A percentile compares a stretch with the other conserved stretches of the same genome.
phyloP scores from a whole-genome alignment of 2,888 invertebrate species.

The Xestia ashworthii region DNA sequence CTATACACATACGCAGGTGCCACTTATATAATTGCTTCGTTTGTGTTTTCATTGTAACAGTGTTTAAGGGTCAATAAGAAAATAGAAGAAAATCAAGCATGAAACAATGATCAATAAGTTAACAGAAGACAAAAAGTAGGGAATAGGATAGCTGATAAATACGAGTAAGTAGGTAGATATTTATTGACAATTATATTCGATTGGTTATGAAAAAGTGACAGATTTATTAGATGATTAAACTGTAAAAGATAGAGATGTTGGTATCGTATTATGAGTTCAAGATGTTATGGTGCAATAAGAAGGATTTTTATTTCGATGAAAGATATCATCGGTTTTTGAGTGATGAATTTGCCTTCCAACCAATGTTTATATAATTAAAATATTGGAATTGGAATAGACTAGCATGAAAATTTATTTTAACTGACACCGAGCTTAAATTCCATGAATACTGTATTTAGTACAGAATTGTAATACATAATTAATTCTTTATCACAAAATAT shows the following conservation, averaged over 20 bases:
- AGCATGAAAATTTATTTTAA: slow-evolving; percentile 52
- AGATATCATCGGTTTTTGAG: slow-evolving; percentile 39
- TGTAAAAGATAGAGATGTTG: slow-evolving; percentile 35
- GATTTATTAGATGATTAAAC: slow-evolving; percentile 61
- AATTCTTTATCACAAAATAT: slow-evolving; percentile 29
- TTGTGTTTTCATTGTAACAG: slow-evolving; percentile 77
- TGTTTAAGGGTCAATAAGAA: slow-evolving; percentile 75
- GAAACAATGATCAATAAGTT: slow-evolving; percentile 75
- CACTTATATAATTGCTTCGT: slow-evolving; percentile 65
- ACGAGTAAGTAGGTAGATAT: slow-evolving; percentile 51
- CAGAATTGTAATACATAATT: slow-evolving; percentile 20
- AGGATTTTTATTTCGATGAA: slow-evolving; percentile 37
- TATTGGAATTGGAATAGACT: slow-evolving; percentile 44
- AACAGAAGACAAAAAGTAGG: slow-evolving; percentile 68
- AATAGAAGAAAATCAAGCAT: slow-evolving; percentile 78
- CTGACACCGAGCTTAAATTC: slow-evolving; percentile 1
- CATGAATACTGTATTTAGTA: slow-evolving; percentile 40
- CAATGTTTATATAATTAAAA: slow-evolving; percentile 46
- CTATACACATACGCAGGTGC: slow-evolving; percentile 69
- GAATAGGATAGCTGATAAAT: slow-evolving; percentile 61
- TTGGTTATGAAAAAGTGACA: slow-evolving; percentile 56
- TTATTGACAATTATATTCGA: slow-evolving; percentile 39
- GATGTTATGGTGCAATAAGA: slow-evolving; percentile 51
- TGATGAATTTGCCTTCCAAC: slow-evolving; percentile 49
- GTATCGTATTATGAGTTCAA: slow-evolving; percentile 44